Evolutionary conservation across 2,113 vertebrate genomes (phyloP), one percentile per base, ranked within the genome.

Genomic region (Trichechus manatus): DNA sequence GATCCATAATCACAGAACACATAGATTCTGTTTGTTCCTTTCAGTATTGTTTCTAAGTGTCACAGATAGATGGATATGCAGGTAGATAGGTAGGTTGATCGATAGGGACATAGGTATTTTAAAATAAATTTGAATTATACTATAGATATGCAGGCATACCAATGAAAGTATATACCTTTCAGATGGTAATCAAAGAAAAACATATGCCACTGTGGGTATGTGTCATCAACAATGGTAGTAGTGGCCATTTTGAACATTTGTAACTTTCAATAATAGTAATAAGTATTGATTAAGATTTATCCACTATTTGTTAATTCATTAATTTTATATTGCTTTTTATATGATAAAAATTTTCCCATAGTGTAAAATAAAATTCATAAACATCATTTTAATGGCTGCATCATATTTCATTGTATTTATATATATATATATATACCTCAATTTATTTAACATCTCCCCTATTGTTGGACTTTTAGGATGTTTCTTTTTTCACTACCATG

Each of bases 291-390:
- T 94, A 61, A 56, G 9, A 36, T 89, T 20, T 59, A 80, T 64
- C 47, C 36, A 79, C 39, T 92, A 72, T 78, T 82, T 91, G 6
- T 75, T 36, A 83, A 33, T 91, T 68, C 11, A 50, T 75, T 93
- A 77, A 68, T 93, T 85, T 25, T 44, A 33, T 87, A 63, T 85
- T 87, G 53, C 20, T 93, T 50, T 95, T 85, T 74, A 74, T 13
- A 79, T 72, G 25, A 75, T 33, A 29, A 84, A 9, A 77, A 33
- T 56, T 91, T 94, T 89, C 9, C 36, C 56, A 14, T 63, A 80
- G 13, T 42, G 63, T 94, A 94, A 90, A 91, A 88, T 87, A 89
- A 87, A 56, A 97, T 59, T 74, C 2, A 63, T 89, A 83, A 70
- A 80, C 19, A 29, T 89, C 3, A 63, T 92, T 87, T 95, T 75